Conservation (phyloP, 1,140 invertebrate genomes). For the Bombus affinis region DNA sequence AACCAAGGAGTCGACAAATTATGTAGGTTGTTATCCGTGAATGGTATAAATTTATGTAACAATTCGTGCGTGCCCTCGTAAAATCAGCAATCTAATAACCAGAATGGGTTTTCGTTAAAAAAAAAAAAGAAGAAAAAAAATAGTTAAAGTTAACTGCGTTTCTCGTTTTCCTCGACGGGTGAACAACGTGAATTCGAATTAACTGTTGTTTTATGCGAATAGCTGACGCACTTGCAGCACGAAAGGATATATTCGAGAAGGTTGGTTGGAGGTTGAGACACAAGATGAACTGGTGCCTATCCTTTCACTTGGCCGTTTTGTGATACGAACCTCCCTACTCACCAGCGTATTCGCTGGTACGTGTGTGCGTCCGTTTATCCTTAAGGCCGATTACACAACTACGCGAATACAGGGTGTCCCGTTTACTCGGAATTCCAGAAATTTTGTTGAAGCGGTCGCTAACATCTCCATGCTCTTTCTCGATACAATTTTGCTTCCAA, state of each 20-base stretch:
- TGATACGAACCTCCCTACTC: conserved; percentile 59
- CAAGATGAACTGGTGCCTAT: conserved; percentile 65
- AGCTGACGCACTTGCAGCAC: conserved; percentile 49
- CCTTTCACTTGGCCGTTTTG: conserved; percentile 70
- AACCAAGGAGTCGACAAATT: not conserved
- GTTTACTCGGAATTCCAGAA: conserved; percentile 30
- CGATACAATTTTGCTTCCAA: not conserved
- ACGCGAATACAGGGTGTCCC: conserved; percentile 39
- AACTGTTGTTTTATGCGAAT: conserved; percentile 16
- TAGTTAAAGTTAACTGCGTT: not conserved
- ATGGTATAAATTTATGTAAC: conserved; percentile 1
- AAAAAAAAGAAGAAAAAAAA: not conserved
- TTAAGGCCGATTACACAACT: conserved; percentile 50
- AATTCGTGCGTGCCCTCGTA: not conserved
- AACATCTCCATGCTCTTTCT: not conserved
- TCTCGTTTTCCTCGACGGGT: not conserved
- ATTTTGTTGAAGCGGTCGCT: not conserved
- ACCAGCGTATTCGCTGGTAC: not conserved
- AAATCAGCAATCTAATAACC: not conserved
- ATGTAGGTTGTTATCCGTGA: not conserved
- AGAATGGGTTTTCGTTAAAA: not conserved
- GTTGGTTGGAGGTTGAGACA: conserved; percentile 46
- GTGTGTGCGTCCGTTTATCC: conserved; percentile 45
- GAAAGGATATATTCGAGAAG: conserved; percentile 53
- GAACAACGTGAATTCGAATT: conserved; percentile 12